Evolutionary conservation across 2,888 invertebrate species (phyloP).

Genomic region (Rotaria socialis): DNA sequence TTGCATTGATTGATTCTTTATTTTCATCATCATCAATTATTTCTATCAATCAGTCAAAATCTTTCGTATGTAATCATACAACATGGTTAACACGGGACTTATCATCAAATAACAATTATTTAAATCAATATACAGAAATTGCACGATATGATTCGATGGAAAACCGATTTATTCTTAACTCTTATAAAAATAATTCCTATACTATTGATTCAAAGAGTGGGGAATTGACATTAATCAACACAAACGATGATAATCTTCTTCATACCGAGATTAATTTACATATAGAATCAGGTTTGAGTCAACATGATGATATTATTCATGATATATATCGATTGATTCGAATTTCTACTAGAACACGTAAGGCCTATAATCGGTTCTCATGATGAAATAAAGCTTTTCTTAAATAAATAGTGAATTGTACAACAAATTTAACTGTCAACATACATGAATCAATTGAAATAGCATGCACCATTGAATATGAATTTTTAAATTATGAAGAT

Average conservation of each 20-base stretch:
- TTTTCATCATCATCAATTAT: not conserved
- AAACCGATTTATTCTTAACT: not conserved
- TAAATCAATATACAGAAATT: not conserved
- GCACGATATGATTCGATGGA: not conserved
- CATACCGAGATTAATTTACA: not conserved
- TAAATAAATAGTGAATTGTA: not conserved
- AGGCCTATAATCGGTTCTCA: too few relatives aligned
- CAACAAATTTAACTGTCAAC: not conserved
- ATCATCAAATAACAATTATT: not conserved
- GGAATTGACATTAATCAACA: not conserved
- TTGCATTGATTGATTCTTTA: not conserved
- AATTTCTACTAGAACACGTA: not conserved
- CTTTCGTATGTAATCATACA: not conserved
- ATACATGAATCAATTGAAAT: not conserved
- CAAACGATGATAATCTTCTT: not conserved
- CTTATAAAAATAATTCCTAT: not conserved
- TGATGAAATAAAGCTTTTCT: not conserved
- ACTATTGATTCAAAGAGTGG: not conserved
- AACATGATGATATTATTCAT: not conserved
- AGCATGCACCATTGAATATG: not conserved
- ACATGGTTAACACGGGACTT: not conserved
- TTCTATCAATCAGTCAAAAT: not conserved
- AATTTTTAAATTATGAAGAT: not conserved
- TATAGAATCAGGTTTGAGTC: not conserved
- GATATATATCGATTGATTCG: not conserved